A percentile compares a stretch with the other conserved stretches of the same genome.
These are phyloP conservation scores for Oreochromis tanganicae DNA, from an alignment of 2,113 vertebrate species.

Conservation along the genomic window DNA sequence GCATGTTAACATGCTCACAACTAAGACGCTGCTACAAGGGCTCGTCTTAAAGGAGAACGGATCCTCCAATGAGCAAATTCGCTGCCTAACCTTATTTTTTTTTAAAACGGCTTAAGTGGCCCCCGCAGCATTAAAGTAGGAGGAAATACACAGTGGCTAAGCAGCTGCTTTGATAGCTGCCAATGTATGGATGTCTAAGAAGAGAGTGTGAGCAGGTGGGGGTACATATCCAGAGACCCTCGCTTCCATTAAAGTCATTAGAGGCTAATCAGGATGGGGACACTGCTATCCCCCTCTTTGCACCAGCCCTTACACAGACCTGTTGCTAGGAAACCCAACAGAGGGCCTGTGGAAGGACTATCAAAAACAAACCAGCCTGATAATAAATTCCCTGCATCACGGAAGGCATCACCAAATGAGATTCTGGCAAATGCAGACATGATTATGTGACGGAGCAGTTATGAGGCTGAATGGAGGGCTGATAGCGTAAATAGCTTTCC, in stretches of 20 bases:
- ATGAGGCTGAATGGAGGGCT: neutral
- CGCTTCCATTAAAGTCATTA: constrained; percentile 58
- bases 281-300: neutral
- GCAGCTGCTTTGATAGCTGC: constrained; percentile 8
- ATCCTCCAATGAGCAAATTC: neutral
- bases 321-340: constrained; percentile 66
- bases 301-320: constrained; percentile 28
- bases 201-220: neutral
- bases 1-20: neutral
- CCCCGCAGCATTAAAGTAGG: neutral
- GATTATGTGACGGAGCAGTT: neutral
- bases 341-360: constrained; percentile 13
- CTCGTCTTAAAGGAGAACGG: neutral
- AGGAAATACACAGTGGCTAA: neutral
- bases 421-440: neutral
- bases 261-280: constrained; percentile 41
- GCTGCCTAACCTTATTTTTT: neutral
- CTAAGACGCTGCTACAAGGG: neutral
- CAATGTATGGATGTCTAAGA: neutral
- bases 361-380: constrained; percentile 28
- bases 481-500: neutral
- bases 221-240: neutral
- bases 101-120: neutral
- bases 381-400: constrained; percentile 24
- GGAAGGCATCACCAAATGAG: neutral